These are phyloP conservation scores for Antheraea mylitta DNA, from an alignment of 1,140 invertebrate species.

Conservation along the genomic window DNA sequence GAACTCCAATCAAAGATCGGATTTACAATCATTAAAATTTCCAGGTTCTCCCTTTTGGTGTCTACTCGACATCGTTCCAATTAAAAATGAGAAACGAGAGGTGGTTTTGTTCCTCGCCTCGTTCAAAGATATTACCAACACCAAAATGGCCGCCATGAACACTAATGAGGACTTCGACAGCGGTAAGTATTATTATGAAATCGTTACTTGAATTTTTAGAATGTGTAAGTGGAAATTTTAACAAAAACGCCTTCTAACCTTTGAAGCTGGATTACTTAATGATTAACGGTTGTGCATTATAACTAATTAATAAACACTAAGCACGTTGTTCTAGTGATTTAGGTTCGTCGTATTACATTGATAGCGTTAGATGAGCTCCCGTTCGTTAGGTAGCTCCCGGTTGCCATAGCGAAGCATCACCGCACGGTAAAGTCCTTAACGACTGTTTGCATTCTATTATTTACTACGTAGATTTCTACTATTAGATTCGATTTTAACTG, in stretches of 20 bases:
- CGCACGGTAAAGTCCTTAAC: slow-evolving; percentile 65
- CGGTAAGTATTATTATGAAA: slow-evolving; percentile 81
- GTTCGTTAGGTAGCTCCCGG: slow-evolving; percentile 42
- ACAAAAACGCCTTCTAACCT: background rate
- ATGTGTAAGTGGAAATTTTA: slow-evolving; percentile 24
- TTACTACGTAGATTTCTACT: slow-evolving; percentile 29
- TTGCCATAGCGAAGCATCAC: slow-evolving; percentile 63
- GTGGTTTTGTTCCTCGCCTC: slow-evolving; percentile 97
- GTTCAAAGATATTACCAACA: slow-evolving; percentile 97
- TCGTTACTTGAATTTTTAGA: slow-evolving; percentile 9
- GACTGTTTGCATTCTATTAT: slow-evolving; percentile 37
- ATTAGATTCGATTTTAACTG: slow-evolving; percentile 36
- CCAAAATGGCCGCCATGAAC: slow-evolving; percentile 90
- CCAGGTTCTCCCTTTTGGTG: slow-evolving; percentile 96
- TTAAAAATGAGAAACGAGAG: slow-evolving; percentile 98
- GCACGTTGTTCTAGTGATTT: slow-evolving; percentile 61
- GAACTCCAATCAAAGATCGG: slow-evolving; percentile 15
- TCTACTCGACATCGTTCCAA: slow-evolving; percentile 97
- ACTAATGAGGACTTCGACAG: slow-evolving; percentile 89
- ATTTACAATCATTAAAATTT: slow-evolving; percentile 55
- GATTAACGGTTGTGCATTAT: slow-evolving; percentile 37
- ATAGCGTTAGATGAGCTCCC: slow-evolving; percentile 60
- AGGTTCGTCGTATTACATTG: slow-evolving; percentile 49
- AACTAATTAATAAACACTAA: slow-evolving; percentile 52
- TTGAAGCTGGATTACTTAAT: background rate